Evolutionary conservation across 2,113 vertebrate species (phyloP), one percentile per base, ranked within the genome.

Genomic region (Benitochromis conjunctus): DNA sequence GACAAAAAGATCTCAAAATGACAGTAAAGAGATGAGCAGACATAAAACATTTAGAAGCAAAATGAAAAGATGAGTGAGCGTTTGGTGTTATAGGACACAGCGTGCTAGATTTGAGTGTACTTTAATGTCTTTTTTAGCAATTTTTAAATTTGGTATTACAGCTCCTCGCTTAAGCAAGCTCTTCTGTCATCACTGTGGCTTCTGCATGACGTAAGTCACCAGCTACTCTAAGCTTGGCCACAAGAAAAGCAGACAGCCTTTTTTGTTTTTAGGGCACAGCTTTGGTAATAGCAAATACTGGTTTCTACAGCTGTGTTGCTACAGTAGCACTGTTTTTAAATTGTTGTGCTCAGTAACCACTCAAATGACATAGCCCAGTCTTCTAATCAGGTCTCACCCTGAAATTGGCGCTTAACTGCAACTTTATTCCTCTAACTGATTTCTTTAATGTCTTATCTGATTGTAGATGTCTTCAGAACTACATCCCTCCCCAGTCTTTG

Each of bases 401-500:
- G 54, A 58, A 38, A 41, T 11, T 41, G 29, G 31, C 62, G 51
- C 31, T 26, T 53, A 14, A 36, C 26, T 9, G 5, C n/a, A 46
- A 9, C 4, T 46, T 21, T 6, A 7, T 10, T 26, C 16, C 19
- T 54, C 11, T 34, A 4, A 80, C 13, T 36, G 0, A 34, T 55
- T 55, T 43, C 12, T 51, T 62, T 74, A 54, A 6, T 10, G 10
- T 79, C 12, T 66, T 48, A 5, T 80, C 6, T 81, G 0, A 76
- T 16, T 8, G 5, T 64, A 99, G 98, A 96, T 99, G 98, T 83
- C 96, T 98, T 38, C 98, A 98, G 97, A 98, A 98, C 94, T 99
- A 99, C 92, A 99, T 99, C 93, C 98, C 98, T 4, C 97, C 97
- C 2, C 97, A 98, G 96, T 98, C 98, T 80, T 93, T 98, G 94